Percentiles rank a stretch among this genome's conserved stretches.
Conservation (phyloP, 2,797 vertebrate genomes). For the Acrocephalus scirpaceus region DNA sequence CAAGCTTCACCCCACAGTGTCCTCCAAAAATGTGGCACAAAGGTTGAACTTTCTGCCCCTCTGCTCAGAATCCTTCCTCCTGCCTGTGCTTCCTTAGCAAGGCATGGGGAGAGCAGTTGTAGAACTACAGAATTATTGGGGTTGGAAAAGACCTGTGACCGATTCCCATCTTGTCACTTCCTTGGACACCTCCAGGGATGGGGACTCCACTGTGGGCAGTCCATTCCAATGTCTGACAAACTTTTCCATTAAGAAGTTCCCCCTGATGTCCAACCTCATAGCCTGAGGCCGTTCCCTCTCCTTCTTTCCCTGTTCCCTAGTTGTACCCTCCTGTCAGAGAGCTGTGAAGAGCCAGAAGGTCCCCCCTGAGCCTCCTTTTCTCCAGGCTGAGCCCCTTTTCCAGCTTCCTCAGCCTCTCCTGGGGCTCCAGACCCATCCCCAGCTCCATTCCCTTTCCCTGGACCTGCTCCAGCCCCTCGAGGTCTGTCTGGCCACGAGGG, state of each 20-base stretch:
- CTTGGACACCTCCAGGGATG: not conserved
- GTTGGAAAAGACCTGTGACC: not conserved
- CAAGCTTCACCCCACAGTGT: not conserved
- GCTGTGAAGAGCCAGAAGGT: not conserved
- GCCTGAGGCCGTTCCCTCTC: accelerated
- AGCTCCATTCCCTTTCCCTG: not conserved
- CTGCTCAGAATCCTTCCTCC: not conserved
- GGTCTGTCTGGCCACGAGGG: not conserved
- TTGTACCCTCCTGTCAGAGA: not conserved
- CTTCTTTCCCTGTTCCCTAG: not conserved
- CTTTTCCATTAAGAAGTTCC: not conserved
- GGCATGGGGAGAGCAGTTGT: not conserved
- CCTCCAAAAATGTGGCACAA: not conserved
- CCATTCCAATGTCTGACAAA: not conserved
- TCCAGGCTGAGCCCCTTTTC: not conserved
- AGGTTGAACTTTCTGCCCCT: not conserved
- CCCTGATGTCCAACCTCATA: not conserved
- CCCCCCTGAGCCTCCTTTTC: not conserved
- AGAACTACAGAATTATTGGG: not conserved
- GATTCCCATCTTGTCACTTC: not conserved
- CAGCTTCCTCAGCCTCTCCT: not conserved
- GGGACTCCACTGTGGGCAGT: not conserved
- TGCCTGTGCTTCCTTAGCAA: not conserved
- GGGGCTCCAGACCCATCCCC: not conserved
- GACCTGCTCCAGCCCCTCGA: accelerated